Percentiles rank a stretch among this genome's conserved stretches.
Conservation (phyloP, 2,113 vertebrate species). For the Nicator chloris region DNA sequence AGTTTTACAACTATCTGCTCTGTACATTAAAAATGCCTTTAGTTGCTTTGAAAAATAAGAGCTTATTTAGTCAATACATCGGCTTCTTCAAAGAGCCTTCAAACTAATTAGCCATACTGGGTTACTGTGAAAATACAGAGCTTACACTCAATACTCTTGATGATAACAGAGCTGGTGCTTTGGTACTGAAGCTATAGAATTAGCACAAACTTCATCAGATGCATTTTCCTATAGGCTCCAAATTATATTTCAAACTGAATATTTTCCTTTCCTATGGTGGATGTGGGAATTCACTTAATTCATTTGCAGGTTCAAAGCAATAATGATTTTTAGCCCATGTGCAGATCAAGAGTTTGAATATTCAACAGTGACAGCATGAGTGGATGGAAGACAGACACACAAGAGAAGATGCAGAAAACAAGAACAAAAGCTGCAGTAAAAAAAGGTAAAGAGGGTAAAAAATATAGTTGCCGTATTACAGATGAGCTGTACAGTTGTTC, state of each 20-base stretch:
- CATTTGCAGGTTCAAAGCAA: conserved; percentile 46
- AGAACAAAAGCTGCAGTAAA: neutral
- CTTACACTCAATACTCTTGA: conserved; percentile 18
- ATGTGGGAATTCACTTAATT: conserved; percentile 48
- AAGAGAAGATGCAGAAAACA: neutral
- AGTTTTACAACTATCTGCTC: conserved; percentile 27
- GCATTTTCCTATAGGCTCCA: conserved; percentile 48
- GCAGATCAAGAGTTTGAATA: conserved; percentile 34
- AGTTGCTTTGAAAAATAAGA: conserved; percentile 49
- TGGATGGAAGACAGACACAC: neutral
- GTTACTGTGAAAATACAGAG: conserved; percentile 35
- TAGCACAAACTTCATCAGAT: conserved; percentile 35
- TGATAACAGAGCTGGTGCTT: neutral
- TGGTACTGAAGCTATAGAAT: conserved; percentile 1
- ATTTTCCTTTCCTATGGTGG: neutral
- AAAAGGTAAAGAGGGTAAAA: neutral
- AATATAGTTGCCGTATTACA: neutral
- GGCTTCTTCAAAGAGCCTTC: conserved; percentile 45
- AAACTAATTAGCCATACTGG: conserved; percentile 40
- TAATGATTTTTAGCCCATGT: neutral
- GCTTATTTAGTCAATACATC: conserved; percentile 28
- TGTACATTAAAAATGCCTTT: conserved; percentile 41
- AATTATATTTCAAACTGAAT: conserved; percentile 35
- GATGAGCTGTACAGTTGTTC: neutral
- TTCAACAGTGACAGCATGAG: neutral